Conservation (phyloP, 2,888 invertebrate genomes). For the Meteorus cinctellus region DNA sequence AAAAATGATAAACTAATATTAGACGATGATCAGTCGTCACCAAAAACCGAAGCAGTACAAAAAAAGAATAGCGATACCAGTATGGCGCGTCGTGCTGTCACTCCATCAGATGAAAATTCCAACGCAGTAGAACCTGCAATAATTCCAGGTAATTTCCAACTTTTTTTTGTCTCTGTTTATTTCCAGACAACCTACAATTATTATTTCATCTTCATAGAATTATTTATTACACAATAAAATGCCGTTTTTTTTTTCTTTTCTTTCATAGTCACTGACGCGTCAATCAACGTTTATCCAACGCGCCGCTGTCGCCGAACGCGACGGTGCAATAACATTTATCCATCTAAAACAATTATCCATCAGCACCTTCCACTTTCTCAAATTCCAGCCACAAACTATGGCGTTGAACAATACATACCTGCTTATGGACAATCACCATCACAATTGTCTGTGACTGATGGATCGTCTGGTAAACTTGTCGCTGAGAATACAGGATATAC, state of each 20-base stretch:
- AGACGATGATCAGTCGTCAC: background rate
- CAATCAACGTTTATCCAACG: slow-evolving; percentile 19
- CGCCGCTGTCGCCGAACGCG: slow-evolving; percentile 37
- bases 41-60: background rate
- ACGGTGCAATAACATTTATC: slow-evolving; percentile 25
- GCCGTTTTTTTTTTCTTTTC: background rate
- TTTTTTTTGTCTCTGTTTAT: background rate
- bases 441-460: background rate
- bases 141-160: slow-evolving; percentile 26
- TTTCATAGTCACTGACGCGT: slow-evolving; percentile 14
- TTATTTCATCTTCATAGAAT: slow-evolving; percentile 8
- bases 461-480: slow-evolving; percentile 4
- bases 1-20: background rate
- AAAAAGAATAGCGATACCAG: background rate
- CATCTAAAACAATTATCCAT: slow-evolving; percentile 8
- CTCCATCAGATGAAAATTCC: slow-evolving; percentile 22
- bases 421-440: background rate
- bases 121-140: slow-evolving; percentile 32
- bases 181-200: background rate
- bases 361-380: slow-evolving; percentile 35
- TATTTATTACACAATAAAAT: background rate
- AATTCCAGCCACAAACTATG: slow-evolving; percentile 28
- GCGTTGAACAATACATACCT: slow-evolving; percentile 15
- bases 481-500: slow-evolving; percentile 37
- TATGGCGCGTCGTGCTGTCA: slow-evolving; percentile 14